Percentiles rank a stretch among this genome's conserved stretches.
These are phyloP conservation scores for Sebastes oblongus DNA, from an alignment of 2,797 vertebrate genomes.

Conservation along the genomic window DNA sequence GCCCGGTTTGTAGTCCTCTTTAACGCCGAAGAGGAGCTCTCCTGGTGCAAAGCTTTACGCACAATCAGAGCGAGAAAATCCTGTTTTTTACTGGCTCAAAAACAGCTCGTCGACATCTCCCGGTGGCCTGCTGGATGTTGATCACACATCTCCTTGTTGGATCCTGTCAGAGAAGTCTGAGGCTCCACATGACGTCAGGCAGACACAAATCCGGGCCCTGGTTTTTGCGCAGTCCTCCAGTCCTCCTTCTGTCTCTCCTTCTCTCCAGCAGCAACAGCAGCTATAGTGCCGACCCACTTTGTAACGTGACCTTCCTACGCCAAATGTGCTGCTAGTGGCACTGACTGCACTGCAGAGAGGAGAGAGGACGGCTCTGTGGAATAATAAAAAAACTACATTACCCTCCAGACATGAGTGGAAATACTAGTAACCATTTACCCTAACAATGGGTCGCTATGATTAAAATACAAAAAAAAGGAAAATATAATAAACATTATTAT, in stretches of 20 bases:
- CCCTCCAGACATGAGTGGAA: background rate
- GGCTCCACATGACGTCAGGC: slow-evolving; percentile 83
- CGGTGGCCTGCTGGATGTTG: slow-evolving; percentile 45
- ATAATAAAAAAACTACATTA: background rate
- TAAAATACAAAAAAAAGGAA: no score
- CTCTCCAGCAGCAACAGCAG: background rate
- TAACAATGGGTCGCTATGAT: background rate
- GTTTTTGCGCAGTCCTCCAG: slow-evolving; percentile 81
- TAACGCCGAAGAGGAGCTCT: slow-evolving; percentile 47
- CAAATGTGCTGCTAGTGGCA: slow-evolving; percentile 53
- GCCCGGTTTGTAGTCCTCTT: slow-evolving; percentile 31
- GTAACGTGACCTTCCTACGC: slow-evolving; percentile 77
- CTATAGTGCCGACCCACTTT: slow-evolving; percentile 40
- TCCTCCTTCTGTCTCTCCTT: slow-evolving; percentile 7
- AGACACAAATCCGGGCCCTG: slow-evolving; percentile 77
- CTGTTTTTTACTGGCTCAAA: slow-evolving; percentile 1
- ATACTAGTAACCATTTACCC: background rate
- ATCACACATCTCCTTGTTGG: slow-evolving; percentile 34
- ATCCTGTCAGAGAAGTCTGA: slow-evolving; percentile 76
- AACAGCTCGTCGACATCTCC: slow-evolving; percentile 45
- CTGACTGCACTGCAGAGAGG: slow-evolving; percentile 77
- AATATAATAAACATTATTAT: background rate
- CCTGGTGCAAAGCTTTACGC: slow-evolving; percentile 15
- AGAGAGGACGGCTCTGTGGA: slow-evolving; percentile 32
- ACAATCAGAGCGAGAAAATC: slow-evolving; percentile 5